Percentiles rank a stretch among this genome's conserved stretches.
phyloP scores from a whole-genome alignment of 2,888 invertebrate species.

The Caradrina clavipalpis region DNA sequence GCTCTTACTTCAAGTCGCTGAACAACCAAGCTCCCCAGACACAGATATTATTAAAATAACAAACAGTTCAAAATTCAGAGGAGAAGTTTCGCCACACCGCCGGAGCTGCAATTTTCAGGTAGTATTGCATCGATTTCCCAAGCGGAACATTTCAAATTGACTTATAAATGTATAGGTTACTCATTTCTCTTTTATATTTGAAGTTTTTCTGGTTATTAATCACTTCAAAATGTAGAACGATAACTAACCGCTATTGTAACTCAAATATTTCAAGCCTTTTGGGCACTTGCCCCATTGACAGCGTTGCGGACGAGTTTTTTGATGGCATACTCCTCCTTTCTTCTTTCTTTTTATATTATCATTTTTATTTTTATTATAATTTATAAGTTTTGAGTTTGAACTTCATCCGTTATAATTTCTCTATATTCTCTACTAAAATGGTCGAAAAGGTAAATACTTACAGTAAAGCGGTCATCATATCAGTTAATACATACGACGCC shows the following conservation, averaged over 20 bases:
- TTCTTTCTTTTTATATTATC: too few species aligned
- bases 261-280: too few species aligned
- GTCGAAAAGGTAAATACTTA: not conserved
- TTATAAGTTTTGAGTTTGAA: too few species aligned
- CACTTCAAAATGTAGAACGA: too few species aligned
- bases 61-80: not conserved
- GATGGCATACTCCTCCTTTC: too few species aligned
- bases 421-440: too few species aligned
- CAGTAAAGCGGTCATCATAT: not conserved
- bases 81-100: slow-evolving; percentile 8
- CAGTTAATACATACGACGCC: not conserved
- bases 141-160: slow-evolving; percentile 1
- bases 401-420: too few species aligned
- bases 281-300: too few species aligned
- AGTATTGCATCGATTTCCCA: slow-evolving; percentile 14
- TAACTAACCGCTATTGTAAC: not conserved
- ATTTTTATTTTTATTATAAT: too few species aligned
- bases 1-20: not conserved
- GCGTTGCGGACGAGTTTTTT: too few species aligned
- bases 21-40: slow-evolving; percentile 16
- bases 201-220: too few species aligned
- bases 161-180: not conserved
- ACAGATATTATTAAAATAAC: slow-evolving; percentile 9
- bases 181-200: too few species aligned
- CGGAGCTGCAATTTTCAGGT: slow-evolving; percentile 11